Percentiles rank a stretch among this genome's conserved stretches.
phyloP scores from a whole-genome alignment of 2,888 invertebrate species.

The Cabera pusaria region DNA sequence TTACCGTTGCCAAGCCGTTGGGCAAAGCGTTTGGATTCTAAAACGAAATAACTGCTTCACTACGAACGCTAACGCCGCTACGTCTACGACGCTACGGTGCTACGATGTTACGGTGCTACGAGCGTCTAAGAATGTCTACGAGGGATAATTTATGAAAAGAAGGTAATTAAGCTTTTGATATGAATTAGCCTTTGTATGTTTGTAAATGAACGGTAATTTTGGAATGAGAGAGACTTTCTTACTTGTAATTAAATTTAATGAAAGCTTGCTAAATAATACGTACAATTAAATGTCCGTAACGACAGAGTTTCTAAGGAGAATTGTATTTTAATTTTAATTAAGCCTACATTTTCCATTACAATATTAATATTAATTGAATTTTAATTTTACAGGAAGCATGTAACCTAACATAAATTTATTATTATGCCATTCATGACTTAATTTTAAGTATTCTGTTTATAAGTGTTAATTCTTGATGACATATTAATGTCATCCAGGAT shows the following conservation, averaged over 20 bases:
- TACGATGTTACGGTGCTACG: constrained; percentile 31
- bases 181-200: constrained; percentile 14
- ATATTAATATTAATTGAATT: no score
- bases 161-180: constrained; percentile 15
- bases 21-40: constrained; percentile 99
- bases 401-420: no score
- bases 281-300: no score
- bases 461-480: no score
- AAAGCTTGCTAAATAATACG: background rate
- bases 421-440: no score
- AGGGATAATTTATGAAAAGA: constrained; percentile 16
- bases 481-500: no score
- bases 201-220: constrained; percentile 13
- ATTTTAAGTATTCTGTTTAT: no score
- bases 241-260: constrained; percentile 3
- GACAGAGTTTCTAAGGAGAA: no score
- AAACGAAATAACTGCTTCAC: constrained; percentile 85
- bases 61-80: constrained; percentile 33
- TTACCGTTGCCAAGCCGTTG: constrained; percentile 89
- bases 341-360: no score
- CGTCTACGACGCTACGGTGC: constrained; percentile 34
- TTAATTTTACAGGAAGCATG: no score
- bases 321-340: constrained; percentile 8
- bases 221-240: constrained; percentile 6
- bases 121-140: constrained; percentile 27